Evolutionary conservation across 2,113 vertebrate species (phyloP), one percentile per base, ranked within the genome.

Genomic region (Halichoeres trimaculatus): DNA sequence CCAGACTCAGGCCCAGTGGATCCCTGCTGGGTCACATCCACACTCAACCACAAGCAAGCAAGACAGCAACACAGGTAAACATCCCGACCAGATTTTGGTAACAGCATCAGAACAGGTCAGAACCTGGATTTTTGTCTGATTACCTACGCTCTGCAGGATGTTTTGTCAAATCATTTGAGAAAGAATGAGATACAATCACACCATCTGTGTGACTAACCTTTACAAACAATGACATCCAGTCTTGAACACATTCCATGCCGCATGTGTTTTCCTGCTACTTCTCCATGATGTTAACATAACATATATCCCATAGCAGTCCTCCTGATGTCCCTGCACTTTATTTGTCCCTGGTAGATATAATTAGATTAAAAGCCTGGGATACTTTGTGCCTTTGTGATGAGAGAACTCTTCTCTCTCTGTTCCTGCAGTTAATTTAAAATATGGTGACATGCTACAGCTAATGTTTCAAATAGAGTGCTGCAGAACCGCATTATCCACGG

Each of bases 1-100:
- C 96, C 19, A 93, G 98, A 22, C 92, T 97, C 19, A 86, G 90
- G 54, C 72, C 86, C 7, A 67, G 76, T 20, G 56, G 71, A 34
- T 62, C 84, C 13, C 11, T 85, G 41, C 78, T 88, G 55, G 84
- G 94, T 59, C 95, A 95, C 8, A 3, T 94, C 40, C 94, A 92
- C 41, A 81, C 89, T 0, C 95, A 95, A 57, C 94, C 94, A 20
- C 92, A 91, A 8, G 48, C 45, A n/a, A 48, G 64, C 79, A 83
- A 83, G 77, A 82, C 87, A 0, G 45, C 85, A 47, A 13, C 75
- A 36, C 95, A 96, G 94, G 96, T 96, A 67, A 91, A 63, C 7
- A 12, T 50, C 14, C 5, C 40, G 38, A 3, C 23, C 7, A 56
- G 35, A 17, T 1, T 58, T 34, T 10, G 13, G 22, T 64, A 61